Evolutionary conservation across 2,797 vertebrate genomes (phyloP).

Genomic region (Falco columbarius): DNA sequence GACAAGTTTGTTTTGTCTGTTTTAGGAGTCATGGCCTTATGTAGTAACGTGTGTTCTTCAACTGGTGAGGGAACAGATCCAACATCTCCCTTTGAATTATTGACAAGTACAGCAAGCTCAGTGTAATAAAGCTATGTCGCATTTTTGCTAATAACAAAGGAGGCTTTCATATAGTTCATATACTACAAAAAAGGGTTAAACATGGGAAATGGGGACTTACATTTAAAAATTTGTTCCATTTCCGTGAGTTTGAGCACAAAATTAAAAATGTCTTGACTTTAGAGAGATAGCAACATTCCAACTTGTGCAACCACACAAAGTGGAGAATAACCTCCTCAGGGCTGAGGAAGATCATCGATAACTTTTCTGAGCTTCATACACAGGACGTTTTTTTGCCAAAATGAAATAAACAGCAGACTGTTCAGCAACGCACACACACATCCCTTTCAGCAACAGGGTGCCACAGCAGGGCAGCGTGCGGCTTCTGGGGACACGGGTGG

Average conservation of each 20-base stretch:
- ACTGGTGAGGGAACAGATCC: not conserved
- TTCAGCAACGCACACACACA: not conserved
- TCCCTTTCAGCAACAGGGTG: rapidly evolving
- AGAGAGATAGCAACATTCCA: not conserved
- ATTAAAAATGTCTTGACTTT: not conserved
- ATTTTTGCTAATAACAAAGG: not conserved
- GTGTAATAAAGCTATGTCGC: not conserved
- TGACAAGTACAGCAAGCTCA: not conserved
- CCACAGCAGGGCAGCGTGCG: rapidly evolving
- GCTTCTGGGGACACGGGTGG: rapidly evolving
- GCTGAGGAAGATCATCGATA: not conserved
- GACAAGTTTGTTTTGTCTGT: not conserved
- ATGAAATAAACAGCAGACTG: not conserved
- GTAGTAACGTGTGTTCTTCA: not conserved
- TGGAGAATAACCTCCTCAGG: not conserved
- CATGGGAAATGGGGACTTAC: not conserved
- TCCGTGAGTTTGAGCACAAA: not conserved
- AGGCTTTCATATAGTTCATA: not conserved
- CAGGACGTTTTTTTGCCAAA: not conserved
- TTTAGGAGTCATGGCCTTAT: not conserved
- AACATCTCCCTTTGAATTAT: not conserved
- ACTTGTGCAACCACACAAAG: not conserved
- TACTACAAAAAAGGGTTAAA: not conserved
- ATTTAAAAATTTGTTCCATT: not conserved
- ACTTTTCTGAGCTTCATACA: not conserved